Evolutionary conservation across 2,797 vertebrate genomes (phyloP).

Genomic region (Poeciliopsis turneri): DNA sequence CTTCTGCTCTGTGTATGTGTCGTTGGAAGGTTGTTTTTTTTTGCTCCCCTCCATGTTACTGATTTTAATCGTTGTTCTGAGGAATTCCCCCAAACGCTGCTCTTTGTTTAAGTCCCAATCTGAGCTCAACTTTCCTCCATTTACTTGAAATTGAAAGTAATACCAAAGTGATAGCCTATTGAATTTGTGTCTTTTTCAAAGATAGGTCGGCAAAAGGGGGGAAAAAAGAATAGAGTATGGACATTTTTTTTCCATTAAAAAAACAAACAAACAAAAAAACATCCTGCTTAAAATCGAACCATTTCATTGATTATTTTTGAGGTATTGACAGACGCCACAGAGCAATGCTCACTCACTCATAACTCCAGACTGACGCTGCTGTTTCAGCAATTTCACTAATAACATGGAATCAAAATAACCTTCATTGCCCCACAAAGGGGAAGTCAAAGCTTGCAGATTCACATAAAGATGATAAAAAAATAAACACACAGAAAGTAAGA

Average conservation of each 20-base stretch:
- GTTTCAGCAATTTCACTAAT: not conserved
- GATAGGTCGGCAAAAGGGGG: not conserved
- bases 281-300: not conserved
- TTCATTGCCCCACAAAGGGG: not conserved
- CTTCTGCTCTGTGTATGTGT: conserved; percentile 8
- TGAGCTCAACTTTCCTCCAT: not conserved
- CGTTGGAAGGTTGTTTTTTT: conserved; percentile 13
- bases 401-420: not conserved
- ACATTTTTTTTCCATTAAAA: not conserved
- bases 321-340: not conserved
- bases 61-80: conserved; percentile 29
- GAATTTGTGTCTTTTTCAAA: not conserved
- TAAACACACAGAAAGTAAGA: not conserved
- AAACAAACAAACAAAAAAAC: too few relatives aligned
- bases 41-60: conserved; percentile 15
- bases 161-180: not conserved
- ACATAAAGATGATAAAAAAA: not conserved
- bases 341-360: not conserved
- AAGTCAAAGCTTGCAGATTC: not conserved
- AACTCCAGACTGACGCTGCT: not conserved
- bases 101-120: conserved; percentile 32
- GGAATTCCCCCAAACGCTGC: conserved; percentile 3
- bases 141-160: conserved; percentile 15
- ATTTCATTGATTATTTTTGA: not conserved
- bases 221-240: not conserved